Base-by-base conservation (phyloP, 2,113 vertebrate species). In the Poeciliopsis retropinna region DNA sequence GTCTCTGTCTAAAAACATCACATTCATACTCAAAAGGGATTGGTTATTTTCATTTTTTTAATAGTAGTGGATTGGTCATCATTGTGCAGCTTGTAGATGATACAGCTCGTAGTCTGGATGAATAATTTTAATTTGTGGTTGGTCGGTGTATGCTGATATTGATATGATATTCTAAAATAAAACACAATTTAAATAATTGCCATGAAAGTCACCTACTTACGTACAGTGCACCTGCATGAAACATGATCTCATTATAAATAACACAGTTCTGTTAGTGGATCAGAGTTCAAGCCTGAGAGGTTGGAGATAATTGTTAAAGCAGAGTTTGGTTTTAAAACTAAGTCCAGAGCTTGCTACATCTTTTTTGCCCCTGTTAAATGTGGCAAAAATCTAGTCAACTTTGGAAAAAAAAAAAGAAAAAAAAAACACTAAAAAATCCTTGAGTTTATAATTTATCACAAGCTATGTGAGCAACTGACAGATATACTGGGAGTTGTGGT, bases 1-100 rank as follows among this genome's bases (percentile, higher is more conserved):
- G 68, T 82, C 77, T 75, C 84, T 65, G 34, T 71, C 82, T 85
- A 87, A 85, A 91, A 92, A 90, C 90, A 92, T 90, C 80, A 90
- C 88, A 90, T 79, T 81, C 75, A 29, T 29, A 73, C 85, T 79
- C 88, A 84, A 86, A 84, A 87, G 92, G 88, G 88, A 90, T 88
- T 68, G 82, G 72, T 31, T 82, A 67, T 84, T 89, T 86, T 75
- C 75, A 78, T 54, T 70, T 73, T 83, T 76, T 78, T 81, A 80
- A 80, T 80, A 80, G 81, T 30, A 37, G 67, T 70, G 80, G 31
- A n/a, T 72, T 80, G 70, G 75, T 77, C 75, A 86, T 84, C 80
- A 57, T 54, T 47, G 41, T 41, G 60, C 74, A 62, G 51, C 80
- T 82, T 76, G 71, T 72, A 87, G 87, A 87, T 70, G 74, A 70